Evolutionary conservation across 2,888 invertebrate genomes (phyloP).

Genomic region (Rapana venosa): DNA sequence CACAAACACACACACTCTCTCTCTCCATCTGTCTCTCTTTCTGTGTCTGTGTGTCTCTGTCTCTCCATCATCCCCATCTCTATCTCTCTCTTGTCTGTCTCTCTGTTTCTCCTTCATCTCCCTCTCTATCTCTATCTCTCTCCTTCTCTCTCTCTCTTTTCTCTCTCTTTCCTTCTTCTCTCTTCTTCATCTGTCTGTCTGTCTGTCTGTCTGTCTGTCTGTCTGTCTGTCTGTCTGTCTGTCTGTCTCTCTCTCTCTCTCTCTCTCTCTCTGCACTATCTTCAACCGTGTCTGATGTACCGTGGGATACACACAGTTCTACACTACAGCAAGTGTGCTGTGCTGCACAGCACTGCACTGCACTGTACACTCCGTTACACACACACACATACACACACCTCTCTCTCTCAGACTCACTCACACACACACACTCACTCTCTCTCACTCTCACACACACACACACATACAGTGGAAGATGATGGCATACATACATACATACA

Average conservation of each 20-base stretch:
- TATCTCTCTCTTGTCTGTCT: background rate
- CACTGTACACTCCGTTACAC: background rate
- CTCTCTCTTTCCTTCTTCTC: background rate
- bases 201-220: background rate
- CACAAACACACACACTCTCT: too few species aligned
- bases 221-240: background rate
- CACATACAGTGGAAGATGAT: too few species aligned
- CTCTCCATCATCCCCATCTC: background rate
- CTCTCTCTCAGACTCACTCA: background rate
- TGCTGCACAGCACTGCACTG: too few species aligned
- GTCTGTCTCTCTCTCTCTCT: background rate
- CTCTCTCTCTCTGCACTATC: too few species aligned
- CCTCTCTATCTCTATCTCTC: background rate
- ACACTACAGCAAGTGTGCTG: too few species aligned
- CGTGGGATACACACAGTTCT: background rate
- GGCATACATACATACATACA: background rate
- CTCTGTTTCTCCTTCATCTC: background rate
- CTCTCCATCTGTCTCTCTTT: background rate
- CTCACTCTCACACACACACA: background rate
- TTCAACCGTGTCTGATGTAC: background rate
- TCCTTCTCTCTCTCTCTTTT: background rate
- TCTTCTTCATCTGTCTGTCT: background rate
- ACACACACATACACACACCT: background rate
- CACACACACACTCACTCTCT: background rate
- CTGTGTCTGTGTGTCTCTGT: background rate